Percentiles rank a stretch among this genome's conserved stretches.
These are phyloP conservation scores for Synergus itoensis DNA, from an alignment of 2,888 invertebrate species.

Conservation along the genomic window DNA sequence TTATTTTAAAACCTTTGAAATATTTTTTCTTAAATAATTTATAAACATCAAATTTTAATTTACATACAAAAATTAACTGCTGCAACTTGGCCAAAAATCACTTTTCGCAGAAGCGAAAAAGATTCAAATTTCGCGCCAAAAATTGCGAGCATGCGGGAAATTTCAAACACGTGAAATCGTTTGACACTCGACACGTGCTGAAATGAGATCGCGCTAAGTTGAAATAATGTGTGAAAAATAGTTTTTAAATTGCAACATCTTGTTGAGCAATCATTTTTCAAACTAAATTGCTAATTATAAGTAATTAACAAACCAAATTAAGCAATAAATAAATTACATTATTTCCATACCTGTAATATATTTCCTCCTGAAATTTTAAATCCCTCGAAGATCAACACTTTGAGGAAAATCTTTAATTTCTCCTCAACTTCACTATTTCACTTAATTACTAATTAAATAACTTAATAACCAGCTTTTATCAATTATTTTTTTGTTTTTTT, in stretches of 20 bases:
- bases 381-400: background rate
- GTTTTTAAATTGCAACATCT: background rate
- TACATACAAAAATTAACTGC: background rate
- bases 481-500: background rate
- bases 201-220: background rate
- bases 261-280: background rate
- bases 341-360: background rate
- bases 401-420: background rate
- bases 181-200: background rate
- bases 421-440: background rate
- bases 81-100: background rate
- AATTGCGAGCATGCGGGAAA: background rate
- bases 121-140: conserved; percentile 1
- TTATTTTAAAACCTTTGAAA: no score
- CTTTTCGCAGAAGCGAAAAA: background rate
- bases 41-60: no score
- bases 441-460: background rate
- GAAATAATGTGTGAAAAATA: background rate
- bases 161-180: background rate
- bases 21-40: no score
- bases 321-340: background rate
- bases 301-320: background rate
- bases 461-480: background rate
- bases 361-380: background rate
- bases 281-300: background rate